Conservation (phyloP, 92 coral and sea anemone genomes). For the Muricea muricata region DNA sequence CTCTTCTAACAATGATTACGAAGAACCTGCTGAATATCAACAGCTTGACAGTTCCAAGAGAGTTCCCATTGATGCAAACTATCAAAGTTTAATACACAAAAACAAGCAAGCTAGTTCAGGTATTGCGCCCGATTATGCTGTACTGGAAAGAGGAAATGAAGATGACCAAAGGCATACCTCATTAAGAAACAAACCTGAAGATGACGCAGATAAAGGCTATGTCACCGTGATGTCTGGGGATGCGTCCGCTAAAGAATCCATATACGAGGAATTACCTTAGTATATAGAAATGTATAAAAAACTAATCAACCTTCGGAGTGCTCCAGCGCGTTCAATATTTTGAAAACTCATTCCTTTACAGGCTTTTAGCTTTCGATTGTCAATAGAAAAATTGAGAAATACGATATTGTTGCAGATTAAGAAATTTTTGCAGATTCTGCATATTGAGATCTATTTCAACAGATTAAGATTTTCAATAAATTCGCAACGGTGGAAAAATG, state of each 20-base stretch:
- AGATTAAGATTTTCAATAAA: no score
- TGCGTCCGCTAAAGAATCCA: background rate
- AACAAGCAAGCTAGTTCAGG: background rate
- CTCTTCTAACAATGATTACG: background rate
- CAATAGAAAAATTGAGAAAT: no score
- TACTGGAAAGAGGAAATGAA: background rate
- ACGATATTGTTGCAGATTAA: no score
- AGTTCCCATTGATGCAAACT: conserved; percentile 1
- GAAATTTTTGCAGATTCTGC: no score
- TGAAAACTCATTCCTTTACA: no score
- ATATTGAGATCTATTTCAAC: no score
- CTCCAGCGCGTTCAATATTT: no score
- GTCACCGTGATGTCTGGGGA: background rate
- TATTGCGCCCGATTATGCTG: background rate
- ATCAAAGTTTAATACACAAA: background rate
- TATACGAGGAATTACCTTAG: conserved; percentile 9
- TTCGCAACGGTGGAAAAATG: no score
- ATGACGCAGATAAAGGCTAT: background rate
- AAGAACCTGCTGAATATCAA: conserved; percentile 1
- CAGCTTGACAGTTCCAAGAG: conserved; percentile 18
- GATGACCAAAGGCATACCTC: background rate
- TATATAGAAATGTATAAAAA: no score
- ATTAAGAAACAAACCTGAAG: background rate
- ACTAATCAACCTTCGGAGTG: no score
- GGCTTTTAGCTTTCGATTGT: no score